Evolutionary conservation across 2,888 invertebrate species (phyloP).

Genomic region (Mimas tiliae): DNA sequence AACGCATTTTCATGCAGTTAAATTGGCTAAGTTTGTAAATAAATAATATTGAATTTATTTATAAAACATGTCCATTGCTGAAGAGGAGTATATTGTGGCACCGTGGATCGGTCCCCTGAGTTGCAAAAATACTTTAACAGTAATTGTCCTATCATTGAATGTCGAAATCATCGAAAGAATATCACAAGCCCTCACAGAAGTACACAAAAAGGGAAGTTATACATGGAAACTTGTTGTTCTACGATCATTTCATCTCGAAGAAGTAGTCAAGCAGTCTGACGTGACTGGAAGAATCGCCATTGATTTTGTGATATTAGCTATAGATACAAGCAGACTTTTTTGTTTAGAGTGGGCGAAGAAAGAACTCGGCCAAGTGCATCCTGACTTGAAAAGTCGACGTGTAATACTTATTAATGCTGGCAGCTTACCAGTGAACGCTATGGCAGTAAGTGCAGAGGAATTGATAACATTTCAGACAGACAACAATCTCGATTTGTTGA

Average conservation of each 20-base stretch:
- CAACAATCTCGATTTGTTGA: conserved; percentile 66
- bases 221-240: conserved; percentile 70
- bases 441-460: conserved; percentile 69
- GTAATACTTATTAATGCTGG: conserved; percentile 73
- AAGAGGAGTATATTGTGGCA: conserved; percentile 59
- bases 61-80: conserved; percentile 57
- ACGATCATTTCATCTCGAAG: conserved; percentile 63
- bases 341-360: conserved; percentile 73
- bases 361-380: conserved; percentile 67
- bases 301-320: conserved; percentile 71
- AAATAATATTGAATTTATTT: too few relatives aligned
- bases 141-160: conserved; percentile 69
- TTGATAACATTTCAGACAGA: conserved; percentile 65
- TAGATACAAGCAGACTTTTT: conserved; percentile 70
- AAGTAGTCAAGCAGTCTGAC: conserved; percentile 60
- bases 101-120: conserved; percentile 74
- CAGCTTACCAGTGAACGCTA: conserved; percentile 65
- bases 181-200: conserved; percentile 63
- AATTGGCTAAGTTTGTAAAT: too few relatives aligned
- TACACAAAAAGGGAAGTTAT: conserved; percentile 62
- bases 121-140: conserved; percentile 64
- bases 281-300: conserved; percentile 69
- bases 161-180: conserved; percentile 68
- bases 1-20: too few relatives aligned
- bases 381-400: conserved; percentile 69